Conservation (phyloP, 2,113 vertebrate species). For the Poecilia latipinna region DNA sequence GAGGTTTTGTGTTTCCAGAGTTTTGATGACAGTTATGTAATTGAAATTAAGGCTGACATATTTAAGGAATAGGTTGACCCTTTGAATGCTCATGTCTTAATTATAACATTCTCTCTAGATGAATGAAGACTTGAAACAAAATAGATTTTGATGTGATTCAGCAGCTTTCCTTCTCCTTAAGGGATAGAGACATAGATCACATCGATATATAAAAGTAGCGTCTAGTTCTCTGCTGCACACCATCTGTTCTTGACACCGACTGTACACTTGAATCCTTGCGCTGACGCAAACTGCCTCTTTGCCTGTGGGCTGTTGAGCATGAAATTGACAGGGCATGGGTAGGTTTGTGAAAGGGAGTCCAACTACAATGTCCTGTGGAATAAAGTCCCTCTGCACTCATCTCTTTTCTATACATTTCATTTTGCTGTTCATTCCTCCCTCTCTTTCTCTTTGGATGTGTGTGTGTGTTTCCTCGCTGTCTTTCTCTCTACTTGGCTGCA, state of each 20-base stretch:
- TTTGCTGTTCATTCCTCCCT: slow-evolving; percentile 38
- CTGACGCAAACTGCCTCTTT: slow-evolving; percentile 54
- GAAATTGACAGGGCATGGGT: slow-evolving; percentile 66
- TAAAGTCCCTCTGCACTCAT: slow-evolving; percentile 22
- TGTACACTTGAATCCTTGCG: slow-evolving; percentile 39
- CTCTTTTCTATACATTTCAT: slow-evolving; percentile 43
- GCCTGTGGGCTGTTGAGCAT: slow-evolving; percentile 64
- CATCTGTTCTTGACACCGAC: slow-evolving; percentile 60
- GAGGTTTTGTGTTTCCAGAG: not conserved
- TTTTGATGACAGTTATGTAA: not conserved
- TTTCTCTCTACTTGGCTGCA: slow-evolving; percentile 69
- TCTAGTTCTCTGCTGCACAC: slow-evolving; percentile 42
- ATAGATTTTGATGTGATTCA: slow-evolving; percentile 28
- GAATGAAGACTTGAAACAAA: slow-evolving; percentile 4
- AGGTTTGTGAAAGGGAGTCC: slow-evolving; percentile 50
- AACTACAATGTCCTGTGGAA: slow-evolving; percentile 47
- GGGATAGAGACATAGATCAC: slow-evolving; percentile 44
- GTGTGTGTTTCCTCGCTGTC: not conserved
- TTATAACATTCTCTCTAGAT: not conserved
- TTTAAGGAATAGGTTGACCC: not conserved
- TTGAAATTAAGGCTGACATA: not conserved
- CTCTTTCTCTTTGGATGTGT: slow-evolving; percentile 9
- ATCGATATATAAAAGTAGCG: slow-evolving; percentile 46
- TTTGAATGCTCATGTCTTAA: not conserved
- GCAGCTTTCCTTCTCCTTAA: slow-evolving; percentile 12